phyloP scores from a whole-genome alignment of 1,140 invertebrate species.

The Melitaea cinxia region DNA sequence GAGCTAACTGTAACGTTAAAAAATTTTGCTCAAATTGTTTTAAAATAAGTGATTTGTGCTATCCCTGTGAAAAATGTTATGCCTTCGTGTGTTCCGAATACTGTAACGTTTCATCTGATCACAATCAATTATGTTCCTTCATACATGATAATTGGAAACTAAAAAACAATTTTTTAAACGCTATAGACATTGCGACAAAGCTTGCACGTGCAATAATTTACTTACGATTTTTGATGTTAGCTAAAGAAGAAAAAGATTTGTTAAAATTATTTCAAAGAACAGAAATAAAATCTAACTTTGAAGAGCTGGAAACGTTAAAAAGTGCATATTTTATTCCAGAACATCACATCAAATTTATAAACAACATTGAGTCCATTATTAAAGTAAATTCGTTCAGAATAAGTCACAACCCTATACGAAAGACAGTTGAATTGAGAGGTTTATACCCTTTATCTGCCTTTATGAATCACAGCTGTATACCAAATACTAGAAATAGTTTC shows the following conservation, averaged over 20 bases:
- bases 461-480: slow-evolving; percentile 88
- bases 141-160: slow-evolving; percentile 73
- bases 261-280: slow-evolving; percentile 82
- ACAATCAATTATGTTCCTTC: slow-evolving; percentile 83
- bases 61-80: slow-evolving; percentile 81
- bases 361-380: slow-evolving; percentile 82
- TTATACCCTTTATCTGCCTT: slow-evolving; percentile 87
- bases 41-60: slow-evolving; percentile 64
- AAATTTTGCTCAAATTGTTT: slow-evolving; percentile 82
- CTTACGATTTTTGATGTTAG: slow-evolving; percentile 82
- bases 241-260: slow-evolving; percentile 76
- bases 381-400: slow-evolving; percentile 89
- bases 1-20: slow-evolving; percentile 62
- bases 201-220: slow-evolving; percentile 79
- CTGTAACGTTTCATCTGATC: slow-evolving; percentile 79
- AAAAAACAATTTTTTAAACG: slow-evolving; percentile 49
- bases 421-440: slow-evolving; percentile 82
- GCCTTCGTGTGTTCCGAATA: slow-evolving; percentile 81
- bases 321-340: slow-evolving; percentile 74
- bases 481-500: slow-evolving; percentile 88
- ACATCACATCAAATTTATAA: slow-evolving; percentile 83
- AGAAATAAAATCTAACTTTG: slow-evolving; percentile 71
- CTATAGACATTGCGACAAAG: slow-evolving; percentile 58
- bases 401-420: slow-evolving; percentile 51
- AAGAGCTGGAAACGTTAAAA: slow-evolving; percentile 81